Percentiles rank a stretch among this genome's conserved stretches.
Evolutionary conservation across 2,888 invertebrate genomes (phyloP).

Genomic region (Deilephila elpenor): DNA sequence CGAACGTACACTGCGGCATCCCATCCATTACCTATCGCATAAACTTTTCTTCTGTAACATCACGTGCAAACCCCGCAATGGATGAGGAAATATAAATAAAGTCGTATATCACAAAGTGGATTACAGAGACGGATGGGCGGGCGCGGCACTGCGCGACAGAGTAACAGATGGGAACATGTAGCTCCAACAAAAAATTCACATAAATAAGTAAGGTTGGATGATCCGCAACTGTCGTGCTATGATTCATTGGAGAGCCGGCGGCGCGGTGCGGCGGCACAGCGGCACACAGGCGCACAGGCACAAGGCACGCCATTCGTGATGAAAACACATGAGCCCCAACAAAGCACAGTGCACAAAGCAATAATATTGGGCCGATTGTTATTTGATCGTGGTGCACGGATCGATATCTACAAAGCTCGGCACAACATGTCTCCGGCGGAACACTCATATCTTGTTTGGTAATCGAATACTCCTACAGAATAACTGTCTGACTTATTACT

Average conservation of each 20-base stretch:
- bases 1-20: not conserved
- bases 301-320: slow-evolving; percentile 1
- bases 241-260: not conserved
- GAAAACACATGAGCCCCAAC: slow-evolving; percentile 8
- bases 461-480: slow-evolving; percentile 8
- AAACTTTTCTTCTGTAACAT: too few species aligned
- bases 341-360: not conserved
- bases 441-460: slow-evolving; percentile 19
- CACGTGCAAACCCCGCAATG: slow-evolving; percentile 1
- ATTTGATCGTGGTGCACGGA: slow-evolving; percentile 17
- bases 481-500: slow-evolving; percentile 11
- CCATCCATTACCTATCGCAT: not conserved
- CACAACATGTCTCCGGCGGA: slow-evolving; percentile 9
- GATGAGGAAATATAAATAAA: not conserved
- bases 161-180: slow-evolving; percentile 25
- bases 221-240: slow-evolving; percentile 17
- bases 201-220: slow-evolving; percentile 21
- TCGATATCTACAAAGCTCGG: slow-evolving; percentile 4
- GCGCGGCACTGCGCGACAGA: slow-evolving; percentile 8
- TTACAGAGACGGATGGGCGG: slow-evolving; percentile 22
- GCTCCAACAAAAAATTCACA: slow-evolving; percentile 18
- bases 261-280: not conserved
- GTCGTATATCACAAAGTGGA: slow-evolving; percentile 4
- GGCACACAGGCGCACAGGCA: not conserved
- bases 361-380: slow-evolving; percentile 1